phyloP scores from a whole-genome alignment of 2,797 vertebrate genomes.

The Sus cebifrons region DNA sequence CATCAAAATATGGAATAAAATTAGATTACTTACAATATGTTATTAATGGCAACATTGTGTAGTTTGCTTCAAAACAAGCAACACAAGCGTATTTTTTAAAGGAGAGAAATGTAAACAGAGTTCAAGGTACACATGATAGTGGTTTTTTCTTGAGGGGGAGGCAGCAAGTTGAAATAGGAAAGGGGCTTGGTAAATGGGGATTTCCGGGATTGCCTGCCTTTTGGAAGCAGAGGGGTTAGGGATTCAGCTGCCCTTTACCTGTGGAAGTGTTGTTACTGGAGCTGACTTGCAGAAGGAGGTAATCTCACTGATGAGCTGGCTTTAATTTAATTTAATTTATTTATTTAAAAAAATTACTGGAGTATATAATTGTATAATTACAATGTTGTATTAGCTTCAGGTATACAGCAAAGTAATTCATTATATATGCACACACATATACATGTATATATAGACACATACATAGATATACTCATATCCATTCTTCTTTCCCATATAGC shows the following conservation, averaged over 20 bases:
- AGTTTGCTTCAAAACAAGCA: background rate
- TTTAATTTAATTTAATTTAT: background rate
- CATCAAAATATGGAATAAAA: background rate
- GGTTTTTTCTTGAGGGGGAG: background rate
- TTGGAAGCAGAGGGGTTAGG: background rate
- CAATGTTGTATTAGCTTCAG: no score
- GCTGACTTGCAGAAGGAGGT: conserved; percentile 13
- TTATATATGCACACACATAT: no score
- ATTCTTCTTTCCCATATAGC: no score
- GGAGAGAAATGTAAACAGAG: background rate
- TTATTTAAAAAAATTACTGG: no score
- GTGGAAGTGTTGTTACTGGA: background rate
- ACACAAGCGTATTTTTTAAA: background rate
- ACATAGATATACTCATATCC: no score
- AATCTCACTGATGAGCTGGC: background rate
- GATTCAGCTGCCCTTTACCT: background rate
- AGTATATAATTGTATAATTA: no score
- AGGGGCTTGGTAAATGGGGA: no score
- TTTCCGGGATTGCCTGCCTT: background rate
- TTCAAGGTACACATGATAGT: background rate
- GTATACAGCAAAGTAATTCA: no score
- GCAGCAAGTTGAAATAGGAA: background rate
- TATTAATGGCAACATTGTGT: background rate
- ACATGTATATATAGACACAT: no score
- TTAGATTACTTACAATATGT: background rate